A percentile compares a stretch with the other conserved stretches of the same genome.
phyloP scores from a whole-genome alignment of 1,140 invertebrate species.

The Episyrphus balteatus region DNA sequence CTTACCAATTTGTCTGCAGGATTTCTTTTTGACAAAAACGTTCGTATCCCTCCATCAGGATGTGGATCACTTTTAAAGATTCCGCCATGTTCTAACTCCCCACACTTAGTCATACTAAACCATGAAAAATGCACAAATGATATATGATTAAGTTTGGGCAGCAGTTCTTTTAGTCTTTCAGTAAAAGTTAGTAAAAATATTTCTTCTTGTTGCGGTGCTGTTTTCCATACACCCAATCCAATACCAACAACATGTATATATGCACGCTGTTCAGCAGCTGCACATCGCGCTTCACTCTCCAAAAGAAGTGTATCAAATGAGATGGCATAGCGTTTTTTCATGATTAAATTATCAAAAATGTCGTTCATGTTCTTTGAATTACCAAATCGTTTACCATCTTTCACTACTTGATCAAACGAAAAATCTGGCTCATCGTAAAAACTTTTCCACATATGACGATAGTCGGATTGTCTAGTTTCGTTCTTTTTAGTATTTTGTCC shows the following conservation, averaged over 20 bases:
- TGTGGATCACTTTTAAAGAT: constrained; percentile 13
- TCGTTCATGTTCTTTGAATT: constrained; percentile 6
- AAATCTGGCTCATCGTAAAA: constrained; percentile 21
- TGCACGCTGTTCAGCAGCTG: constrained; percentile 9
- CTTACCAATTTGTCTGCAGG: constrained; percentile 17
- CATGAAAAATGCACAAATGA: constrained; percentile 32
- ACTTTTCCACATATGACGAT: constrained; percentile 18
- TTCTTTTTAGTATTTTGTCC: constrained; percentile 6
- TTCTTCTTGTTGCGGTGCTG: constrained; percentile 26
- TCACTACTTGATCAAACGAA: constrained; percentile 11
- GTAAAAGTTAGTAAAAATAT: constrained; percentile 32
- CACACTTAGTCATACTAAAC: constrained; percentile 17
- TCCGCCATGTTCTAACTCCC: constrained; percentile 14
- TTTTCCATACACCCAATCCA: constrained; percentile 30
- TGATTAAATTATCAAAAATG: constrained; percentile 25
- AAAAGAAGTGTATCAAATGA: constrained; percentile 26
- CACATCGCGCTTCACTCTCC: constrained; percentile 19
- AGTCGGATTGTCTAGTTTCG: constrained; percentile 10
- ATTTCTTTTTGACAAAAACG: constrained; percentile 25
- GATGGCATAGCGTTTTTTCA: constrained; percentile 31
- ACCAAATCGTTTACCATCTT: constrained; percentile 17
- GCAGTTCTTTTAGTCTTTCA: constrained; percentile 22
- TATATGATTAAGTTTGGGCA: constrained; percentile 14
- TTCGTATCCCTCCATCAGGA: constrained; percentile 20
- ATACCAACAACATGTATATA: constrained; percentile 33